Base-by-base conservation (phyloP, 2,888 invertebrate genomes). In the Drosophila limbata region DNA sequence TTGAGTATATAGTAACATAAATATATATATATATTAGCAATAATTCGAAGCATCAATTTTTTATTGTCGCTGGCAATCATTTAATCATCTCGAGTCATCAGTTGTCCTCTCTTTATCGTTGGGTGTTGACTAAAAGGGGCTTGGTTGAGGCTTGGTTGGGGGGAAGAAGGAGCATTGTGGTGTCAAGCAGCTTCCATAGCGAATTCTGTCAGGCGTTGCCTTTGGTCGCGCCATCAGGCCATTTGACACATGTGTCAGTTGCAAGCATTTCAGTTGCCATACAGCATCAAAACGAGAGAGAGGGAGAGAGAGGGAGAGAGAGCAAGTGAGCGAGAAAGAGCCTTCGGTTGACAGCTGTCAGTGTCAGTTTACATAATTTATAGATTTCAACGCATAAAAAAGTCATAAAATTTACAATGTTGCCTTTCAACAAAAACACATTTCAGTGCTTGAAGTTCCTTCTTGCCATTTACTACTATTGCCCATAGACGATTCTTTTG, bases 221-320 rank as follows among this genome's bases (percentile, higher is more conserved):
- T 55, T 69, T 69, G 47, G 57, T 56, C 67, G 61, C 68, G 64
- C 64, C 77, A 81, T 81, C 85, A 67, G 69, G 69, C 84, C 85
- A 89, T 85, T 85, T 85, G 85, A 88, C 89, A 85, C 85, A 85
- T 85, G 85, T 85, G 85, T 89, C 85, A 85, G 83, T 89, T 89
- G 88, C 79, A 84, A 77, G 69, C 81, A 74, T 69, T 84, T 84
- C 84, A 65, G 48, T 69, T 78, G 33, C 35, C 45, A 47, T n/a
- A 33, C 25, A 37, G 45, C 4, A 19, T 44, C n/a, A n/a, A n/a
- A n/a, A n/a, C n/a, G n/a, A 33, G 33, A 31, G 44, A 21, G 33
- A 45, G 19, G 6, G 44, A 5, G 21, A 17, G 21, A 5, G 35
- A 11, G 44, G 8, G 10, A 35, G 33, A 9, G 37, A 39, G 21